A percentile compares a stretch with the other conserved stretches of the same genome.
phyloP scores from a whole-genome alignment of 2,888 invertebrate genomes.

The Nasonia oneida region DNA sequence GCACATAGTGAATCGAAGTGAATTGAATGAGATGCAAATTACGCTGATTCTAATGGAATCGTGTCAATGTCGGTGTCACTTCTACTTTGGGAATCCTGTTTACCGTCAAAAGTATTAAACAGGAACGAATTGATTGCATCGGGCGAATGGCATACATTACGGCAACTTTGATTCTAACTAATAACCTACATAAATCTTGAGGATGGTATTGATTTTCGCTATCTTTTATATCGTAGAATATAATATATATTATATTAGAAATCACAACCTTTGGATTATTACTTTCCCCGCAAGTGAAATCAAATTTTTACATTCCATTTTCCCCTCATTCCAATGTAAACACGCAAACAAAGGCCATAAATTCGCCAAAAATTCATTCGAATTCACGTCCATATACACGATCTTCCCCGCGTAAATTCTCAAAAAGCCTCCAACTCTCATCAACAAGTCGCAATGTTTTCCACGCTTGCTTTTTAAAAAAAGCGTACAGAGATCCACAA shows the following conservation, averaged over 20 bases:
- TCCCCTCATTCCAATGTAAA: too few species aligned
- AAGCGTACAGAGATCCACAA: background rate
- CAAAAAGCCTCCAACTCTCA: background rate
- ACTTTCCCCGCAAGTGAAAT: too few species aligned
- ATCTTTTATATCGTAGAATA: background rate
- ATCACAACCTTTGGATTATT: too few species aligned
- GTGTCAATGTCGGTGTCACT: slow-evolving; percentile 31
- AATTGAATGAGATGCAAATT: slow-evolving; percentile 1
- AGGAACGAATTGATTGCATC: slow-evolving; percentile 16
- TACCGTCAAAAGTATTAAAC: background rate
- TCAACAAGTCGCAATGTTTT: background rate
- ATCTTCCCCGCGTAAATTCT: background rate
- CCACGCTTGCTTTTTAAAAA: background rate
- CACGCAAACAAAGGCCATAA: too few species aligned
- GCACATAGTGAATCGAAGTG: background rate
- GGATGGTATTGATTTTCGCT: slow-evolving; percentile 8
- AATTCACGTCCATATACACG: background rate
- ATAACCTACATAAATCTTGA: slow-evolving; percentile 19
- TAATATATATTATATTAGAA: too few species aligned
- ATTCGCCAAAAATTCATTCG: background rate
- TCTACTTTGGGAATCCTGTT: slow-evolving; percentile 12
- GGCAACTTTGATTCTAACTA: background rate
- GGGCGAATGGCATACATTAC: background rate
- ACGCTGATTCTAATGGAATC: background rate
- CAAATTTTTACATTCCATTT: too few species aligned